Percentiles rank a stretch among this genome's conserved stretches.
Conservation (phyloP, 2,113 vertebrate species). For the Meleagris gallopavo region DNA sequence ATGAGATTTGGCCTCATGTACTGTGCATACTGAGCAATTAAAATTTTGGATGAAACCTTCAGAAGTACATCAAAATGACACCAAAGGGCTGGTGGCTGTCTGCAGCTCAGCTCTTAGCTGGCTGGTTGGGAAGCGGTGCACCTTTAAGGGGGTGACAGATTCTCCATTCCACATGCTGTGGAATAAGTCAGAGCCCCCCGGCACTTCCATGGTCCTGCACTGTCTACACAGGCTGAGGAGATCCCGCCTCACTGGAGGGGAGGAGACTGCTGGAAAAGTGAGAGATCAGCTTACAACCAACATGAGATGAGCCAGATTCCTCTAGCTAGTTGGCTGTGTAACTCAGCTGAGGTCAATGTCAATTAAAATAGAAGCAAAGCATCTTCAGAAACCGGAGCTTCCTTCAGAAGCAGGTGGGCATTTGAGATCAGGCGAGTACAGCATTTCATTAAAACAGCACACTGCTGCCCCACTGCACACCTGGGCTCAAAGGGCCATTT, state of each 20-base stretch:
- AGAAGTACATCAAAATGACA: background rate
- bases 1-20: background rate
- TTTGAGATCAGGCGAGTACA: background rate
- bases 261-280: background rate
- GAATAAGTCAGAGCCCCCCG: background rate
- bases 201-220: background rate
- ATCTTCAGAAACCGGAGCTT: background rate
- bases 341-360: background rate
- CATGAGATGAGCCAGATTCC: background rate
- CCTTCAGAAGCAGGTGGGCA: background rate
- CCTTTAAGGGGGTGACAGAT: background rate
- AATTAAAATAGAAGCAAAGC: background rate
- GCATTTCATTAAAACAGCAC: background rate
- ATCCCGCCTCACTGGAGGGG: background rate
- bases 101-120: background rate
- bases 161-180: background rate
- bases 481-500: background rate
- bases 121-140: background rate
- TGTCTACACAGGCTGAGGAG: background rate
- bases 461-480: background rate
- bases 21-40: background rate
- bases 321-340: background rate
- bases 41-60: background rate
- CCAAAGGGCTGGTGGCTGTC: background rate
- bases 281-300: background rate